Conservation (phyloP, 2,888 invertebrate species). For the Drosophila niveifrons region DNA sequence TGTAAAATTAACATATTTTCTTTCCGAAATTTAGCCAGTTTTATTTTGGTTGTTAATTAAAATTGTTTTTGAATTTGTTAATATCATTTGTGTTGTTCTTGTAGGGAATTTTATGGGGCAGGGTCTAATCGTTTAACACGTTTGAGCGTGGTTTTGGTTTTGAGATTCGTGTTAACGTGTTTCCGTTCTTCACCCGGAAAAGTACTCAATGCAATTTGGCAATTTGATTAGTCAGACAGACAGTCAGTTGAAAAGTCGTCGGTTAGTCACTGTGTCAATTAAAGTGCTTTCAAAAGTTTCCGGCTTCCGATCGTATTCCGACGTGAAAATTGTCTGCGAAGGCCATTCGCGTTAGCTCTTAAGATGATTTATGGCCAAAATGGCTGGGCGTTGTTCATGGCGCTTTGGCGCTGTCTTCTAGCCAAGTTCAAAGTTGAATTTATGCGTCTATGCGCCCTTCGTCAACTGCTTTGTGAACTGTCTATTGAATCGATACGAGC, state of each 20-base stretch:
- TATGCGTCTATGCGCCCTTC: slow-evolving; percentile 33
- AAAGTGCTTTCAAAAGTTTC: slow-evolving; percentile 36
- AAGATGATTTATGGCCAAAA: slow-evolving; percentile 60
- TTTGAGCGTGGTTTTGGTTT: background rate
- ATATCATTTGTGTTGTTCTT: background rate
- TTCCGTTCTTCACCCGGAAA: slow-evolving; percentile 57
- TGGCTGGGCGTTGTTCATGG: slow-evolving; percentile 47
- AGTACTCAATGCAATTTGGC: slow-evolving; percentile 43
- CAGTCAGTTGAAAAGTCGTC: slow-evolving; percentile 8
- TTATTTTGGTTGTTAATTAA: slow-evolving; percentile 16
- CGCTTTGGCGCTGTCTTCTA: slow-evolving; percentile 1
- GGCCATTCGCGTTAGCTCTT: slow-evolving; percentile 33
- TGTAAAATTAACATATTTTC: slow-evolving; percentile 32
- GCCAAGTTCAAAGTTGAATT: slow-evolving; percentile 59
- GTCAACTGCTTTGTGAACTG: slow-evolving; percentile 18
- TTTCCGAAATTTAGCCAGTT: slow-evolving; percentile 24
- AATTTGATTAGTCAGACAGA: slow-evolving; percentile 52
- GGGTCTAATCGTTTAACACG: slow-evolving; percentile 55
- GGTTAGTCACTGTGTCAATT: slow-evolving; percentile 1
- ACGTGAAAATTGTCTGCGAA: slow-evolving; percentile 66
- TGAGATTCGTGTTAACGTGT: slow-evolving; percentile 17
- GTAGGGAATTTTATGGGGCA: slow-evolving; percentile 24
- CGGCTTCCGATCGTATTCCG: slow-evolving; percentile 60
- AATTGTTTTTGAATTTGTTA: slow-evolving; percentile 24
- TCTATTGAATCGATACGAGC: slow-evolving; percentile 17